These are phyloP conservation scores for Dromococcyx pavoninus DNA, from an alignment of 2,797 vertebrate genomes.

Conservation along the genomic window DNA sequence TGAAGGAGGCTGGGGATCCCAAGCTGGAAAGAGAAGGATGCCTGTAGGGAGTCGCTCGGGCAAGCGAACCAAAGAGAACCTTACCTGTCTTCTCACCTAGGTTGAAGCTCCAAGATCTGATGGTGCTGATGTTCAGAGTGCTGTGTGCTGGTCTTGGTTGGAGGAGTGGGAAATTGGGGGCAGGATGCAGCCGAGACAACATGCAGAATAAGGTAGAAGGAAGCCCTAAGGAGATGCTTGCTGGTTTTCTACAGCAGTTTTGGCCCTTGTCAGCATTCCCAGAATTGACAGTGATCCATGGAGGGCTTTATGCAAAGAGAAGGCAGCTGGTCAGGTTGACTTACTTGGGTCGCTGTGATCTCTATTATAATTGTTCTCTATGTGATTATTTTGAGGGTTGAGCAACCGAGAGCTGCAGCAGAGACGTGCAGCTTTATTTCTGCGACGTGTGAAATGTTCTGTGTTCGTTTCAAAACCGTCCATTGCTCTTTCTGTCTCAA, in stretches of 20 bases:
- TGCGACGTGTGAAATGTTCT: neutral
- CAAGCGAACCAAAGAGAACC: neutral
- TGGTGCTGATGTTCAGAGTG: neutral
- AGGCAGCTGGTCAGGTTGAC: constrained; percentile 40
- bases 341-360: constrained; percentile 38
- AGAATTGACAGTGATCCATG: neutral
- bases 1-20: neutral
- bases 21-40: neutral
- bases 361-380: constrained; percentile 35
- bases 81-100: neutral
- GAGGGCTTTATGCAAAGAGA: constrained; percentile 24
- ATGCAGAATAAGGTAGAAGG: neutral
- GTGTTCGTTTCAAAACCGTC: neutral
- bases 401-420: constrained; percentile 18
- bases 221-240: neutral
- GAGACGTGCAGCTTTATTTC: constrained; percentile 12
- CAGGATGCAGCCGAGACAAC: neutral
- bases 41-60: neutral
- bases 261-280: neutral
- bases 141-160: neutral
- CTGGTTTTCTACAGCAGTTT: neutral
- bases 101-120: neutral
- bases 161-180: neutral
- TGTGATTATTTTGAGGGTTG: constrained; percentile 60
- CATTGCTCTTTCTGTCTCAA: constrained; percentile 8